phyloP scores from a whole-genome alignment of 2,888 invertebrate species.

The Diplolepis rosae region DNA sequence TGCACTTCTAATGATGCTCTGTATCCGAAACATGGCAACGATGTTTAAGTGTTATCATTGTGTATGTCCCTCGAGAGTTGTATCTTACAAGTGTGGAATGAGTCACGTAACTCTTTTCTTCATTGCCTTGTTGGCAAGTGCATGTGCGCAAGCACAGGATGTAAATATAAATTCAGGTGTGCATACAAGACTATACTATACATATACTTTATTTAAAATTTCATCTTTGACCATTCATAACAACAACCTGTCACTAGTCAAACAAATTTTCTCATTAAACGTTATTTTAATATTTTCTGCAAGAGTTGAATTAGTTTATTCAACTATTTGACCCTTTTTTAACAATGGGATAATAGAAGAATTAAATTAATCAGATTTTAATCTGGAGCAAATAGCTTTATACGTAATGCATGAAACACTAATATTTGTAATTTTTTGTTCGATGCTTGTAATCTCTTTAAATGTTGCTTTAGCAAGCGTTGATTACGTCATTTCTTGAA shows the following conservation, averaged over 20 bases:
- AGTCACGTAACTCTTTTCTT: constrained; percentile 19
- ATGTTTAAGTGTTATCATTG: background rate
- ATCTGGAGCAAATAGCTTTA: too few species aligned
- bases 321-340: background rate
- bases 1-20: background rate
- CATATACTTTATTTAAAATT: background rate
- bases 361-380: background rate
- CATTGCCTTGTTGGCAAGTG: background rate
- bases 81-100: background rate
- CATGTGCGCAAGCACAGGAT: constrained; percentile 14
- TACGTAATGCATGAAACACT: too few species aligned
- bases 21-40: background rate
- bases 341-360: background rate
- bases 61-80: background rate
- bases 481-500: background rate
- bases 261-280: too few species aligned
- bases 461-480: background rate
- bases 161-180: constrained; percentile 19
- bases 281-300: background rate
- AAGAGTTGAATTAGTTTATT: background rate
- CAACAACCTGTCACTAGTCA: too few species aligned
- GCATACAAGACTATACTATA: constrained; percentile 1
- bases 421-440: too few species aligned
- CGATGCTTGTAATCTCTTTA: background rate
- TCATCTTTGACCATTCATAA: background rate